A percentile compares a stretch with the other conserved stretches of the same genome.
These are phyloP conservation scores for Dendrolimus pini DNA, from an alignment of 2,888 invertebrate genomes.

Conservation along the genomic window DNA sequence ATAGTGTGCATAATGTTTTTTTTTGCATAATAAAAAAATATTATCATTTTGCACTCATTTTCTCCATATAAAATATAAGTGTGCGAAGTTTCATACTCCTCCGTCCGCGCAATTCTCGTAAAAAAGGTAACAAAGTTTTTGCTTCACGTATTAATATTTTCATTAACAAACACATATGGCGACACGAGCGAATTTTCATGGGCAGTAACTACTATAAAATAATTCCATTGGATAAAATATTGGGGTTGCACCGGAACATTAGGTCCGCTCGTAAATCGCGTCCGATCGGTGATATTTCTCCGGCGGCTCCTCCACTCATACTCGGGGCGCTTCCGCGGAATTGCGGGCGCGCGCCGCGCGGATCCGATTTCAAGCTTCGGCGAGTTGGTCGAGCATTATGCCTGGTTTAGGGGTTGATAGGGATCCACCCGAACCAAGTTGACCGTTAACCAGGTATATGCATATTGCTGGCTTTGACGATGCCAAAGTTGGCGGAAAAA, in stretches of 20 bases:
- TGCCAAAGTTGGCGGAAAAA: no score
- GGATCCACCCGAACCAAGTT: not conserved
- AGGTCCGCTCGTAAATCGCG: not conserved
- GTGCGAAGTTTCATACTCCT: no score
- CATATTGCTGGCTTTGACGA: no score
- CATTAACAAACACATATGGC: no score
- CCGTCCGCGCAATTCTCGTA: no score
- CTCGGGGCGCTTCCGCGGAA: not conserved
- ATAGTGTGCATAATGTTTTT: no score
- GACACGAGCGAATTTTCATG: no score
- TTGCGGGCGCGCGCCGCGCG: not conserved
- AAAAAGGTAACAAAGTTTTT: no score
- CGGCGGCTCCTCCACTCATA: not conserved
- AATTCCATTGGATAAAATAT: not conserved
- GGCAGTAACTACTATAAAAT: not conserved
- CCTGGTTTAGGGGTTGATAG: not conserved
- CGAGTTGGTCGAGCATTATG: not conserved
- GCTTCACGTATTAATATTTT: no score
- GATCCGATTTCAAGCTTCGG: not conserved
- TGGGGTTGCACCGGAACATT: not conserved
- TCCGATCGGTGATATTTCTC: not conserved
- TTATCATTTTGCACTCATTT: no score
- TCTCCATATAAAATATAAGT: no score
- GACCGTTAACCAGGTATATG: not conserved
- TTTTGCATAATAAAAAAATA: no score